A percentile compares a stretch with the other conserved stretches of the same genome.
Conservation (phyloP, 2,113 vertebrate genomes). For the Pelusios castaneus region DNA sequence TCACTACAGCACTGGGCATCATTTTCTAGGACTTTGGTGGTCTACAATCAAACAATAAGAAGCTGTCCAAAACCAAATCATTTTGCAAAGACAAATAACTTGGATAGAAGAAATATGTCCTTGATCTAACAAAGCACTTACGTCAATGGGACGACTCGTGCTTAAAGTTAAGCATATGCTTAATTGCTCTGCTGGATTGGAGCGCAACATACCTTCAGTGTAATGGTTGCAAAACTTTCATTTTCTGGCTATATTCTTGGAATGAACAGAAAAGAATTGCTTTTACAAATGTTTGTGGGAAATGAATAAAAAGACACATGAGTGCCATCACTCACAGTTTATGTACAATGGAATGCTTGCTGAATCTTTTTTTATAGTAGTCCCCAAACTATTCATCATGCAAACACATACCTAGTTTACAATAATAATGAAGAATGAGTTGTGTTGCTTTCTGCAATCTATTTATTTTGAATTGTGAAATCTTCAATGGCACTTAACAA, state of each 20-base stretch:
- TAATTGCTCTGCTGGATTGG: slow-evolving; percentile 11
- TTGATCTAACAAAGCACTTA: slow-evolving; percentile 6
- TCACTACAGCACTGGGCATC: neutral
- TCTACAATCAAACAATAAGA: neutral
- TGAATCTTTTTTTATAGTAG: neutral
- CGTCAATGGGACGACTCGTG: neutral
- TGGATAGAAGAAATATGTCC: neutral
- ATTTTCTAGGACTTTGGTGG: neutral
- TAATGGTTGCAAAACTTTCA: slow-evolving; percentile 15
- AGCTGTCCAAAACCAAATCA: neutral
- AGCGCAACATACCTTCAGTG: neutral
- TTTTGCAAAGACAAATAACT: neutral
- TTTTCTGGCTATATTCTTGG: slow-evolving; percentile 30
- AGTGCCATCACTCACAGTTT: slow-evolving; percentile 21
- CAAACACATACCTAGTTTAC: neutral
- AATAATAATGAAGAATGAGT: neutral
- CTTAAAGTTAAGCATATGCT: slow-evolving; percentile 27
- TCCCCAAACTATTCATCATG: neutral
- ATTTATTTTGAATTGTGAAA: neutral
- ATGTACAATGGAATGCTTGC: neutral
- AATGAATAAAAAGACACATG: slow-evolving; percentile 30
- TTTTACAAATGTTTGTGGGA: slow-evolving; percentile 33
- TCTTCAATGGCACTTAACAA: neutral
- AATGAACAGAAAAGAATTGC: slow-evolving; percentile 32
- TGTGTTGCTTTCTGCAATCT: neutral